Percentiles rank a stretch among this genome's conserved stretches.
phyloP scores from a whole-genome alignment of 2,797 vertebrate species.

The Hypotaenidia philippensis region DNA sequence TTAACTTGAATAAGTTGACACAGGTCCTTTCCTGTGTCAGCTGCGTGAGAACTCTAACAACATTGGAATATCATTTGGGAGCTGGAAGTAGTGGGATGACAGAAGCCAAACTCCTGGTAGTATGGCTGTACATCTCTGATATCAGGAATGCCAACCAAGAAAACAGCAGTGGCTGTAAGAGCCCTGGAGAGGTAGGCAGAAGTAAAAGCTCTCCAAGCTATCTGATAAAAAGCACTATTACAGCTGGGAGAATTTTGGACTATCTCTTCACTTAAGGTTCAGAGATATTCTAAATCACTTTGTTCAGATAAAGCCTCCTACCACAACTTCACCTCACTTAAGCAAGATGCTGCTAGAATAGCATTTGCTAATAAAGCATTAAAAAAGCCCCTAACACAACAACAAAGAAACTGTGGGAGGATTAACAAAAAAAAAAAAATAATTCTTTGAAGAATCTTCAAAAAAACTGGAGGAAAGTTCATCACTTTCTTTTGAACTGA shows the following conservation, averaged over 20 bases:
- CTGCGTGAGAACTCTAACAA: neutral
- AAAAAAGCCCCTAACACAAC: neutral
- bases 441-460: neutral
- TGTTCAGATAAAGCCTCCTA: neutral
- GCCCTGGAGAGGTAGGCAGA: neutral
- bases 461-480: constrained; percentile 14
- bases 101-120: neutral
- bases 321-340: neutral
- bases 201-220: neutral
- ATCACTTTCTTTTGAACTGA: neutral
- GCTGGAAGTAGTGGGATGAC: neutral
- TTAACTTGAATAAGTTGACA: neutral
- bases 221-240: neutral
- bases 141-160: neutral
- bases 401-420: neutral
- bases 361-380: neutral
- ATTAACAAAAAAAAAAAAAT: neutral
- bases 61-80: neutral
- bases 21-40: neutral
- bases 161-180: neutral
- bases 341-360: neutral
- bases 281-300: neutral
- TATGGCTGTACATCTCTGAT: fast-evolving
- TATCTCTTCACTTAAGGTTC: neutral
- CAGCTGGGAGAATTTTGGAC: neutral